Evolutionary conservation across 2,797 vertebrate genomes (phyloP), one percentile per base, ranked within the genome.

Genomic region (Anguilla anguilla): DNA sequence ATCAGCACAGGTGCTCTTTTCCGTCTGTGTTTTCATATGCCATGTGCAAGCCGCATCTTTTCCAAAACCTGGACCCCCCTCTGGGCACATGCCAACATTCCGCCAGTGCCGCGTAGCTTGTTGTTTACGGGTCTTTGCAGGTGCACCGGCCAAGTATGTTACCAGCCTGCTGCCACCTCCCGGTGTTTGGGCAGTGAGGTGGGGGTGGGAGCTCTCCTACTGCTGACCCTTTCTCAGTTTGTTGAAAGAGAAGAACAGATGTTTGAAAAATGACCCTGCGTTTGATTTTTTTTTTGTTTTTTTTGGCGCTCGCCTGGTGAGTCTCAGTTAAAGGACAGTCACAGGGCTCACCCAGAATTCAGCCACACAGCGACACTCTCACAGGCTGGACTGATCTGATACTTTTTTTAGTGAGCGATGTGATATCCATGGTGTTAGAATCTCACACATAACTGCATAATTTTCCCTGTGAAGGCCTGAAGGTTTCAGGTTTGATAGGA

Each of bases 141-240:
- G 43, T 35, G 59, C 0, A 31, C 59, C 84, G 9, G n/a, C 46
- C 79, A 83, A 87, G 53, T 85, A 77, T 83, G 86, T 87, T 84
- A 86, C 28, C 55, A 28, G 28, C 67, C 79, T 74, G 59, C 88
- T 69, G 69, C 7, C 0, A 19, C 28, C 64, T 69, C 43, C 77
- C 7, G 0, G 31, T 67, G 3, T 67, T 28, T n/a, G 6, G 15
- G 25, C 64, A 69, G 25, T 46, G 15, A 15, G 19, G 19, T 35
- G 10, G 35, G n/a, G 46, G 25, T 82, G 43, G 25, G 79, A 49
- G 79, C 10, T 25, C 43, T 11, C 46, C 79, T 22, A n/a, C 19
- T 3, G 2, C 22, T 82, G 22, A 82, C 46, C 19, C 86, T 28
- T 25, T 57, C 35, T 43, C 46, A 82, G 79, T 82, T 82, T 82